These are phyloP conservation scores for Rhamphomyia laevipes DNA, from an alignment of 2,888 invertebrate genomes.

Conservation along the genomic window DNA sequence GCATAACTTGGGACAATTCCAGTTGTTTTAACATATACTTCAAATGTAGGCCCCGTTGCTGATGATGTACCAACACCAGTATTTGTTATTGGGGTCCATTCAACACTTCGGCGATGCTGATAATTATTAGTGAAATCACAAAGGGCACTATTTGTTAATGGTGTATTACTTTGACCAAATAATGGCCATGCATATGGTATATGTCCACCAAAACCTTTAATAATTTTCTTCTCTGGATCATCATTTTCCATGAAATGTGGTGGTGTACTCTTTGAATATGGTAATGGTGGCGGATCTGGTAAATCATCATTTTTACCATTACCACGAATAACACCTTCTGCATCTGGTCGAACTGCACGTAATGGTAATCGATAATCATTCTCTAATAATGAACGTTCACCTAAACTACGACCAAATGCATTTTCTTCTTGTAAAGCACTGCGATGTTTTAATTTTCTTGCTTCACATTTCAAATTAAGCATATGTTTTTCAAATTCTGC, in stretches of 20 bases:
- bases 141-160: slow-evolving; percentile 56
- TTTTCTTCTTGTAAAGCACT: slow-evolving; percentile 25
- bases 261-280: slow-evolving; percentile 29
- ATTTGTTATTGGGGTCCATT: slow-evolving; percentile 52
- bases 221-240: slow-evolving; percentile 30
- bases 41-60: slow-evolving; percentile 31
- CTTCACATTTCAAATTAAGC: slow-evolving; percentile 44
- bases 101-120: slow-evolving; percentile 55
- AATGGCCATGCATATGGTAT: slow-evolving; percentile 30
- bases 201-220: slow-evolving; percentile 30
- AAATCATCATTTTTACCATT: slow-evolving; percentile 44
- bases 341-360: slow-evolving; percentile 54
- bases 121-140: slow-evolving; percentile 67
- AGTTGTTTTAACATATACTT: slow-evolving; percentile 60
- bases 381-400: slow-evolving; percentile 32
- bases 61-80: slow-evolving; percentile 24
- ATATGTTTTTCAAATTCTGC: slow-evolving; percentile 57
- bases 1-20: slow-evolving; percentile 66
- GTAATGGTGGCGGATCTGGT: slow-evolving; percentile 12
- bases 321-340: slow-evolving; percentile 49
- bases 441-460: slow-evolving; percentile 23
- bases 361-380: slow-evolving; percentile 59
- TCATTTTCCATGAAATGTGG: slow-evolving; percentile 32
- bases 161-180: slow-evolving; percentile 38
- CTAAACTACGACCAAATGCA: slow-evolving; percentile 24